Conservation (phyloP, 2,888 invertebrate species). For the Rhodophaea formosa region DNA sequence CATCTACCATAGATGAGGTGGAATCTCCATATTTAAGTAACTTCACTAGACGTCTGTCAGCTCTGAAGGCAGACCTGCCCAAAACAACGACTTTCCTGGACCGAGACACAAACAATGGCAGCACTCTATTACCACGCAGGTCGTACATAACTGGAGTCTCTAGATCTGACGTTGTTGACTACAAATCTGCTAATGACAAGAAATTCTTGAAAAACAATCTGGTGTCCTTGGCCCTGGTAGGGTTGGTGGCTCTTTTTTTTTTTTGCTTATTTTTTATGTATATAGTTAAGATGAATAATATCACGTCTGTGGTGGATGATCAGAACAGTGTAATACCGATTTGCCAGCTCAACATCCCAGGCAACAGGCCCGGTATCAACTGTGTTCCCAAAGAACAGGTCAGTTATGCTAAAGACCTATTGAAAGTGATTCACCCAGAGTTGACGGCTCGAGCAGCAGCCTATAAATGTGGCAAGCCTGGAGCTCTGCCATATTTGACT, state of each 20-base stretch:
- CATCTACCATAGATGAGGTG: conserved; percentile 72
- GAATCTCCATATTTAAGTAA: conserved; percentile 87
- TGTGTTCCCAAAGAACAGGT: conserved; percentile 84
- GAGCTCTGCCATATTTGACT: conserved; percentile 79
- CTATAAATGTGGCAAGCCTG: conserved; percentile 78
- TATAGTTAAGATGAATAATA: conserved; percentile 83
- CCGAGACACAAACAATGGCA: conserved; percentile 67
- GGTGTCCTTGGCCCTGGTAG: conserved; percentile 84
- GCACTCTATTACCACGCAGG: conserved; percentile 57
- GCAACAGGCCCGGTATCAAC: conserved; percentile 80
- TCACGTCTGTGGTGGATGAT: conserved; percentile 75
- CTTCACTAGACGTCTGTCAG: conserved; percentile 83
- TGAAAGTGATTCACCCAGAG: conserved; percentile 84
- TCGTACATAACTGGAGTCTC: conserved; percentile 63
- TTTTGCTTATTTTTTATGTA: conserved; percentile 84
- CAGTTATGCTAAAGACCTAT: conserved; percentile 82
- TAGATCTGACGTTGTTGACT: conserved; percentile 63
- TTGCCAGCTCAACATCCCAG: conserved; percentile 77
- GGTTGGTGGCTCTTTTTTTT: conserved; percentile 83
- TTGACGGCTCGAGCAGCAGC: conserved; percentile 81
- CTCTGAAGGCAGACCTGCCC: conserved; percentile 63
- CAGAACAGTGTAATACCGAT: conserved; percentile 81
- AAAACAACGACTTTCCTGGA: conserved; percentile 54
- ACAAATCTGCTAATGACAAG: conserved; percentile 67
- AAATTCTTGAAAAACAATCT: conserved; percentile 82